A percentile compares a stretch with the other conserved stretches of the same genome.
phyloP scores from a whole-genome alignment of 2,113 vertebrate species.

The Phylloscopus whistleri region DNA sequence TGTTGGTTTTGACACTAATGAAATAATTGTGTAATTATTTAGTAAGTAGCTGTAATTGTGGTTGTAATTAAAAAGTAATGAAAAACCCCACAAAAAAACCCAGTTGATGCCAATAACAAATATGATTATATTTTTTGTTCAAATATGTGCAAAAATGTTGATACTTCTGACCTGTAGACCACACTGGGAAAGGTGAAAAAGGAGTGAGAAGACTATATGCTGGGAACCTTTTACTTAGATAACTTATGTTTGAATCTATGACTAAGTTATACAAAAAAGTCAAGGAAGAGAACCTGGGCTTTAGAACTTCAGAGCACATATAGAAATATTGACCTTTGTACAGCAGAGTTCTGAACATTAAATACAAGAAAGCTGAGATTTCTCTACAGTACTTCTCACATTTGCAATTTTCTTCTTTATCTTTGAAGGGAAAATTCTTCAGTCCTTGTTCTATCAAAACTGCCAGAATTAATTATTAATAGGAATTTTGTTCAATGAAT shows the following conservation, averaged over 20 bases:
- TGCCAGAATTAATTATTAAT: conserved; percentile 3
- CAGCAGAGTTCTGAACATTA: neutral
- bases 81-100: neutral
- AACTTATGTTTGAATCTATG: neutral
- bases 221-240: neutral
- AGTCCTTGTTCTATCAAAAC: neutral
- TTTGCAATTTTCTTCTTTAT: neutral
- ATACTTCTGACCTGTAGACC: neutral
- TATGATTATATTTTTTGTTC: neutral
- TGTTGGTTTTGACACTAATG: neutral
- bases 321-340: neutral
- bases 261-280: neutral
- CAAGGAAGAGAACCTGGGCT: neutral
- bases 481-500: neutral
- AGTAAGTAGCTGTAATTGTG: neutral
- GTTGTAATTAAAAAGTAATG: no score
- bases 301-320: neutral
- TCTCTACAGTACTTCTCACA: neutral
- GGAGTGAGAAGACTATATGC: neutral
- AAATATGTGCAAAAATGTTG: neutral
- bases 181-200: neutral
- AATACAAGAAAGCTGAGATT: neutral
- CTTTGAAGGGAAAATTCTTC: neutral
- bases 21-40: neutral
- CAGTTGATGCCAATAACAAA: fast-evolving